Evolutionary conservation across 1,140 invertebrate genomes (phyloP).

Genomic region (Drosophila miranda): DNA sequence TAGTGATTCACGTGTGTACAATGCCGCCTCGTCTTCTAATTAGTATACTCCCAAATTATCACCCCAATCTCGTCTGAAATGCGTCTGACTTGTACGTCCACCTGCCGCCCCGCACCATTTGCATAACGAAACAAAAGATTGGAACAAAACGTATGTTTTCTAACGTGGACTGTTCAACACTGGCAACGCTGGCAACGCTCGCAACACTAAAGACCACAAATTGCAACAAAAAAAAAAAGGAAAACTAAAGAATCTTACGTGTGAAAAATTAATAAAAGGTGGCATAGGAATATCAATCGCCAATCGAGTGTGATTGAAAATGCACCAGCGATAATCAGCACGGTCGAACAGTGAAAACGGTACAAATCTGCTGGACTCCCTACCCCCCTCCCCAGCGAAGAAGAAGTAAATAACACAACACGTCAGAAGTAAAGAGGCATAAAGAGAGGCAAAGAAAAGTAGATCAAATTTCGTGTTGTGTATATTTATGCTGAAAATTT

Average conservation of each 20-base stretch:
- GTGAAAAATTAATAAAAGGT: constrained; percentile 58
- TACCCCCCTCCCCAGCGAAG: constrained; percentile 3
- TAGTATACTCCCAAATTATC: constrained; percentile 61
- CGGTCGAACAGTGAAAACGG: constrained; percentile 27
- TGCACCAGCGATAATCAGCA: constrained; percentile 42
- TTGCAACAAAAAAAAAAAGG: constrained; percentile 69
- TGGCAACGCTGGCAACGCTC: constrained; percentile 1
- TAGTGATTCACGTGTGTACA: constrained; percentile 49
- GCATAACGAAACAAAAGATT: constrained; percentile 34
- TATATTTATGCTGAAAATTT: constrained; percentile 25
- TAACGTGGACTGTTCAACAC: constrained; percentile 28
- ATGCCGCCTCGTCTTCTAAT: constrained; percentile 63
- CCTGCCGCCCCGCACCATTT: constrained; percentile 33
- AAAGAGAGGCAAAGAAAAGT: constrained; percentile 23
- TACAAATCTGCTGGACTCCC: constrained; percentile 31
- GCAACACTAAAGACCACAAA: constrained; percentile 24
- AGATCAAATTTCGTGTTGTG: constrained; percentile 31
- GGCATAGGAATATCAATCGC: constrained; percentile 19
- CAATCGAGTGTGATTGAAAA: constrained; percentile 33
- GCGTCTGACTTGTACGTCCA: no score
- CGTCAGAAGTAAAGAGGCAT: constrained; percentile 60
- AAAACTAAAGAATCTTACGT: constrained; percentile 69
- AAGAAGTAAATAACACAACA: constrained; percentile 78
- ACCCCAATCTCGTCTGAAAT: constrained; percentile 32
- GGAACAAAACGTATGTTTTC: constrained; percentile 14